phyloP scores from a whole-genome alignment of 2,113 vertebrate genomes.

The Hirundichthys speculiger region DNA sequence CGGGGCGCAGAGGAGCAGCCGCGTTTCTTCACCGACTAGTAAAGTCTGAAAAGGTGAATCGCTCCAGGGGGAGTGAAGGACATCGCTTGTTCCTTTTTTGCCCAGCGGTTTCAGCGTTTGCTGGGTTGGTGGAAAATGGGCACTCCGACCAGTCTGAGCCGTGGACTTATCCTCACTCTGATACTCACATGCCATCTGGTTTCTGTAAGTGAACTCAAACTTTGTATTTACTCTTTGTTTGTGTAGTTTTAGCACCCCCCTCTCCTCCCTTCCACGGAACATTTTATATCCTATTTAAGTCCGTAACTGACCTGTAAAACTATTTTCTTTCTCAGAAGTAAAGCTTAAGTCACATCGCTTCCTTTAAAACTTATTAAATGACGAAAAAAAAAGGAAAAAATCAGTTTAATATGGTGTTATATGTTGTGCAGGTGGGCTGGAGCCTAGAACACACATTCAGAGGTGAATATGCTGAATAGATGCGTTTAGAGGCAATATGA shows the following conservation, averaged over 20 bases:
- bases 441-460: no score
- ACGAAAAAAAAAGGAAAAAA: no score
- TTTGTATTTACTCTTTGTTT: constrained; percentile 24
- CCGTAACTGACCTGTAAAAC: background rate
- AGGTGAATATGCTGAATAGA: constrained; percentile 14
- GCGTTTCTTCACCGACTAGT: constrained; percentile 40
- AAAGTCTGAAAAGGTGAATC: constrained; percentile 54
- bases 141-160: constrained; percentile 61
- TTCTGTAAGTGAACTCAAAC: constrained; percentile 74
- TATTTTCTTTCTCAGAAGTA: no score
- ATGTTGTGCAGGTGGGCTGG: no score
- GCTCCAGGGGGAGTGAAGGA: constrained; percentile 66
- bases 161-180: constrained; percentile 72
- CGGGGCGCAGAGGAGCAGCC: constrained; percentile 64
- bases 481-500: constrained; percentile 60
- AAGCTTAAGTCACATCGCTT: no score
- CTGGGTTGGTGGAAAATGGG: constrained; percentile 79
- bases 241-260: background rate
- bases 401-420: no score
- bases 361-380: no score
- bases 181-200: constrained; percentile 73
- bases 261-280: background rate
- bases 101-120: constrained; percentile 65
- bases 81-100: constrained; percentile 23
- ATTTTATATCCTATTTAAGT: background rate